Evolutionary conservation across 2,888 invertebrate species (phyloP), one percentile per base, ranked within the genome.

Genomic region (Pseudanteris insignis): DNA sequence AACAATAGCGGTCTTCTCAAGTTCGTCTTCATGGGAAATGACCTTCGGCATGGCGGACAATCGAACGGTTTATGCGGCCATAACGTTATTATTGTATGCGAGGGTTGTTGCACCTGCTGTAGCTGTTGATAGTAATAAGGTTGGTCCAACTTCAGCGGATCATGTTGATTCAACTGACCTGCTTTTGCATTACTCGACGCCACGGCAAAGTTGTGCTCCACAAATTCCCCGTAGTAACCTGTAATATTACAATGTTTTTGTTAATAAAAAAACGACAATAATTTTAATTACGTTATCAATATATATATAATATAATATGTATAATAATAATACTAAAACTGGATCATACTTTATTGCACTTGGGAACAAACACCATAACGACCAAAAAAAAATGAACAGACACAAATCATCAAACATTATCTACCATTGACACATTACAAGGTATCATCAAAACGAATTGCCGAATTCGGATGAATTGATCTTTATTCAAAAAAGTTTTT

Each of bases 1-100:
- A n/a, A n/a, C n/a, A n/a, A n/a, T n/a, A n/a, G n/a, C n/a, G n/a
- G 65, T 24, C 71, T 60, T 4, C 72, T 66, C 34, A 73, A 60
- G 41, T 64, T 68, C 9, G 63, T 63, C 40, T 66, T 67, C 41
- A 63, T 50, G 15, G 65, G 65, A 38, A 70, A 74, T 14, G 65
- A 63, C 10, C 64, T 64, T 13, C 64, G 67, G 29, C 72, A 73
- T 48, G 66, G 65, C n/a, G 64, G 65, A 58, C 68, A 68, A 58
- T 50, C 53, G 43, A 51, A 63, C 9, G 63, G 63, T 40, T 63
- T 63, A 15, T 34, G 38, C 13, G 48, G 63, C 41, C 15, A 58
- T 1, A n/a, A 8, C 10, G 29, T 28, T 10, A 43, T 24, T n/a
- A 44, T 54, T 6, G 63, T 33, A 18, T 33, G 41, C 40, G 48